Conservation (phyloP, 2,797 vertebrate genomes). For the Xenops minutus region DNA sequence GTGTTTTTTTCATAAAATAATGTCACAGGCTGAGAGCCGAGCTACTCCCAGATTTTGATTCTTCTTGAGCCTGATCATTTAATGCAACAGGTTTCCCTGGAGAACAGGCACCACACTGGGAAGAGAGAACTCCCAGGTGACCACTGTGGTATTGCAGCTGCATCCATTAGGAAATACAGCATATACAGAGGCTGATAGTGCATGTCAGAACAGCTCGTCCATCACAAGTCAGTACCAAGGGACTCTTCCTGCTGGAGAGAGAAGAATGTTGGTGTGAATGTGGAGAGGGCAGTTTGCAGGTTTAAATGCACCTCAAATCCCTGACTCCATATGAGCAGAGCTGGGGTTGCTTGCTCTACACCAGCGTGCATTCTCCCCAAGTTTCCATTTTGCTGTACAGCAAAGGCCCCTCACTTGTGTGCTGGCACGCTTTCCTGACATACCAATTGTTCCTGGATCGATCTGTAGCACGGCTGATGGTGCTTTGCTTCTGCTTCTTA, state of each 20-base stretch:
- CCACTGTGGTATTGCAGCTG: background rate
- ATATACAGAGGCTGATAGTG: background rate
- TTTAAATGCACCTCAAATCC: background rate
- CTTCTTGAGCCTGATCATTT: background rate
- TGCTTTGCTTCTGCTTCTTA: background rate
- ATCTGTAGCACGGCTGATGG: background rate
- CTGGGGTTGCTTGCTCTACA: background rate
- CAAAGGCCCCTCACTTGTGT: background rate
- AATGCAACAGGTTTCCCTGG: background rate
- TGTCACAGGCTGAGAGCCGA: background rate
- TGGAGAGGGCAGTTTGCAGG: background rate
- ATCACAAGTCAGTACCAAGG: background rate
- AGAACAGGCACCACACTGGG: background rate
- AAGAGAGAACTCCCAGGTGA: background rate
- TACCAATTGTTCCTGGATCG: background rate
- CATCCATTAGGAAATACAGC: background rate
- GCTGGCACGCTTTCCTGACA: accelerated
- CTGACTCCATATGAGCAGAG: background rate
- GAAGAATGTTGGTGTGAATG: background rate
- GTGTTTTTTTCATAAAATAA: background rate
- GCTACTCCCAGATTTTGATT: background rate
- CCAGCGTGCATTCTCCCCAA: background rate
- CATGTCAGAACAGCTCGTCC: background rate
- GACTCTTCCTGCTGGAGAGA: background rate
- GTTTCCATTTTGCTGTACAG: background rate